phyloP scores from a whole-genome alignment of 2,797 vertebrate genomes.

The Karalla daura region DNA sequence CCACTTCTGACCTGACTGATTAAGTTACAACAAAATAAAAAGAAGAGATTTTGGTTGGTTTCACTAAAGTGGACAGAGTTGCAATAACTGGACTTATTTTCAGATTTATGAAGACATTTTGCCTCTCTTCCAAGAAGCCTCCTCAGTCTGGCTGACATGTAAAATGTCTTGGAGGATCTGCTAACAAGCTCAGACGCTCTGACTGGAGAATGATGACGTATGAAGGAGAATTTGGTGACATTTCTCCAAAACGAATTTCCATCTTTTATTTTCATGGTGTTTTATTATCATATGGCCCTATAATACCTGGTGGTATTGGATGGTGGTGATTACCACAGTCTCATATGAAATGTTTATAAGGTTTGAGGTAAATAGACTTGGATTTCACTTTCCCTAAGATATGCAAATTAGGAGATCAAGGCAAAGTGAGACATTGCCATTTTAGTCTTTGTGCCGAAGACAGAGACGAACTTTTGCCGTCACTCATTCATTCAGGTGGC shows the following conservation, averaged over 20 bases:
- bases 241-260: too few species aligned
- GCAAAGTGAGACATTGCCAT: neutral
- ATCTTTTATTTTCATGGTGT: too few species aligned
- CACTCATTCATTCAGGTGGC: constrained; percentile 14
- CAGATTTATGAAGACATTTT: too few species aligned
- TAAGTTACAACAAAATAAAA: neutral
- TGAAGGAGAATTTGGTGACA: too few species aligned
- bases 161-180: too few species aligned
- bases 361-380: constrained; percentile 9
- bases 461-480: neutral
- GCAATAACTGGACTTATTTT: too few species aligned
- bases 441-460: neutral
- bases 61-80: too few species aligned
- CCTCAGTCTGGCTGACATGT: too few species aligned
- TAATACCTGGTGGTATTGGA: neutral
- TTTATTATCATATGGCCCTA: constrained; percentile 6
- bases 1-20: neutral
- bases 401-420: constrained; percentile 26
- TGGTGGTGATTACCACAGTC: neutral
- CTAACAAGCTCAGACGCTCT: too few species aligned
- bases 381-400: constrained; percentile 11
- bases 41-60: too few species aligned
- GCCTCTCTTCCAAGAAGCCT: too few species aligned
- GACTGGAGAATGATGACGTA: too few species aligned
- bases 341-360: constrained; percentile 1